A percentile compares a stretch with the other conserved stretches of the same genome.
These are phyloP conservation scores for Gymnogyps californianus DNA, from an alignment of 2,113 vertebrate species.

Conservation along the genomic window DNA sequence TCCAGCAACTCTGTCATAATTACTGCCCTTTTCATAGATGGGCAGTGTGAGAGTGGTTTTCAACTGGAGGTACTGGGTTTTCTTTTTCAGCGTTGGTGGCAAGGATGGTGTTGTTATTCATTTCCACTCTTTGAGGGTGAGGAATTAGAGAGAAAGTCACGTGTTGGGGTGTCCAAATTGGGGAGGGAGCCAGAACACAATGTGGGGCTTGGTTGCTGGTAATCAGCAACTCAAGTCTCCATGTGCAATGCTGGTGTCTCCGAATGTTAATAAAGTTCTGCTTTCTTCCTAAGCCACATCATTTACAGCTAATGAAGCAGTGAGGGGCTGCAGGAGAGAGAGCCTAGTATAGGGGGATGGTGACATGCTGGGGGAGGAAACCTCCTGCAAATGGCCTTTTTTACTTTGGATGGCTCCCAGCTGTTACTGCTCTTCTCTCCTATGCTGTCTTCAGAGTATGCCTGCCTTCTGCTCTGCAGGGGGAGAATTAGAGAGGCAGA, in stretches of 20 bases:
- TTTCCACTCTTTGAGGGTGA: not conserved
- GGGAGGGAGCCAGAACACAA: not conserved
- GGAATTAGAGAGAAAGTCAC: not conserved
- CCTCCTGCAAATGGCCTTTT: conserved; percentile 15
- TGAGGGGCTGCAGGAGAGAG: not conserved
- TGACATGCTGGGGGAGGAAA: conserved; percentile 22
- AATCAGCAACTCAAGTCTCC: not conserved
- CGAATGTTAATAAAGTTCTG: not conserved
- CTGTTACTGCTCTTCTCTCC: not conserved
- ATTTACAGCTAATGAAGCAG: conserved; percentile 25
- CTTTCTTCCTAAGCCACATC: not conserved
- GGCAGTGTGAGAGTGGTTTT: not conserved
- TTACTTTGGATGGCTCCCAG: not conserved
- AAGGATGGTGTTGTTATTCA: not conserved
- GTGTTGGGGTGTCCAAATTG: not conserved
- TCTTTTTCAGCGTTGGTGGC: not conserved
- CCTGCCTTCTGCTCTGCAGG: conserved; percentile 6
- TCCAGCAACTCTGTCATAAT: not conserved
- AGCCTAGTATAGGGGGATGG: not conserved
- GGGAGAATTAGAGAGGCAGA: conserved; percentile 26
- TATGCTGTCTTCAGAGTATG: not conserved
- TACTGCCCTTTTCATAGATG: not conserved
- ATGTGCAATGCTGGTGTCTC: not conserved
- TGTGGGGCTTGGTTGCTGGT: not conserved
- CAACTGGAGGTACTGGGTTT: not conserved